A percentile compares a stretch with the other conserved stretches of the same genome.
Evolutionary conservation across 2,113 vertebrate species (phyloP).

Genomic region (Melanostigma gelatinosum): DNA sequence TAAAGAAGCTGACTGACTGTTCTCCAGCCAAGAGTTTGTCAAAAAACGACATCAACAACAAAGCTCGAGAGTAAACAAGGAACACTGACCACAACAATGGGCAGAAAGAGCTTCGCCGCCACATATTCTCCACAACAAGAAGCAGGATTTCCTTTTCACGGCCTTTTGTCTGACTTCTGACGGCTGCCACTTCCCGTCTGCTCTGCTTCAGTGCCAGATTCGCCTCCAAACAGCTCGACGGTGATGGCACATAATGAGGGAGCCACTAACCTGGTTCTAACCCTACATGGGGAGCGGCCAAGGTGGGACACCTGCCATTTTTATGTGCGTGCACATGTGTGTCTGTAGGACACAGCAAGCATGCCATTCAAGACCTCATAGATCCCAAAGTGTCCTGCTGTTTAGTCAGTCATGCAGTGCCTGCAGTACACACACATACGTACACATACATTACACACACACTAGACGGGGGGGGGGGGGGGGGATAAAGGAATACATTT

Average conservation of each 20-base stretch:
- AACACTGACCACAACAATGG: constrained; percentile 35
- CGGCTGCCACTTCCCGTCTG: constrained; percentile 43
- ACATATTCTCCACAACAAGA: constrained; percentile 33
- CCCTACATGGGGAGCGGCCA: constrained; percentile 18
- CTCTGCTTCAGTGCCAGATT: constrained; percentile 38
- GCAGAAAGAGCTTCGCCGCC: constrained; percentile 21
- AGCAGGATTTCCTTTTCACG: constrained; percentile 63
- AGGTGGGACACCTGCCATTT: constrained; percentile 51
- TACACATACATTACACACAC: background rate
- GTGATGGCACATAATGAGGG: constrained; percentile 56
- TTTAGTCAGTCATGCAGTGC: background rate
- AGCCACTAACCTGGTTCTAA: constrained; percentile 30
- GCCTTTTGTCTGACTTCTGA: constrained; percentile 49
- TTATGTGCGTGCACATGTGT: constrained; percentile 4
- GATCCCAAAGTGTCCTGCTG: constrained; percentile 2
- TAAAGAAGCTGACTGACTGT: constrained; percentile 49
- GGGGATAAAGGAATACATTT: constrained; percentile 14
- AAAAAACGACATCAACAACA: constrained; percentile 50
- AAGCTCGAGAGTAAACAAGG: constrained; percentile 52
- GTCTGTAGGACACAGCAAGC: constrained; percentile 4
- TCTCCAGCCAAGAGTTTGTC: constrained; percentile 52
- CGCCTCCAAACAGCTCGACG: constrained; percentile 38
- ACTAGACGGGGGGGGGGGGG: background rate
- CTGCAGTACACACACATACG: background rate
- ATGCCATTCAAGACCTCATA: constrained; percentile 10